Evolutionary conservation across 2,113 vertebrate genomes (phyloP).

Genomic region (Xyliphius kryptos): DNA sequence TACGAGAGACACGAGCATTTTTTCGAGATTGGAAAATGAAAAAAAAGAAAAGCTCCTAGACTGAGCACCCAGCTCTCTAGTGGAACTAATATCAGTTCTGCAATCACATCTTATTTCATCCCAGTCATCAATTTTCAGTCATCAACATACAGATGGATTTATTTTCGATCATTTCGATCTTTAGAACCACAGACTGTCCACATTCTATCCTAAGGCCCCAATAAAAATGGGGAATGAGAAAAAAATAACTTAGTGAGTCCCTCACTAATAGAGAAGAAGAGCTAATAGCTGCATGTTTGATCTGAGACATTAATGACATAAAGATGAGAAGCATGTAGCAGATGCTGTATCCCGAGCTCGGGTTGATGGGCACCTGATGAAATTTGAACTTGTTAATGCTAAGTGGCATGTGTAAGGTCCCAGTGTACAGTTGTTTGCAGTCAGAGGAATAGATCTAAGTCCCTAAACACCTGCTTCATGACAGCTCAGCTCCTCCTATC

Average conservation of each 20-base stretch:
- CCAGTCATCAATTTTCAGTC: conserved; percentile 42
- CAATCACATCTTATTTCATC: conserved; percentile 39
- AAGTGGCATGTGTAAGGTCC: conserved; percentile 69
- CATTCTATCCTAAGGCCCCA: conserved; percentile 1
- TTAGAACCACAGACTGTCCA: conserved; percentile 23
- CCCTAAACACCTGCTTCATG: conserved; percentile 59
- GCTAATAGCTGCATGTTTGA: conserved; percentile 64
- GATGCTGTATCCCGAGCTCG: conserved; percentile 61
- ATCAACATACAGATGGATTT: conserved; percentile 31
- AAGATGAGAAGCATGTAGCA: conserved; percentile 64
- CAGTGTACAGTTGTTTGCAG: conserved; percentile 57
- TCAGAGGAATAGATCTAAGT: conserved; percentile 51
- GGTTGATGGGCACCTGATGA: conserved; percentile 63
- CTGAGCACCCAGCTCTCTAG: conserved; percentile 3
- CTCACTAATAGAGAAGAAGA: too few species aligned
- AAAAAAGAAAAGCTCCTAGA: conserved; percentile 11
- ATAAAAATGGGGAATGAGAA: too few species aligned
- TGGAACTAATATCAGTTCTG: conserved; percentile 27
- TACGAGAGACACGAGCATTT: background rate
- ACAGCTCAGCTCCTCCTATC: conserved; percentile 51
- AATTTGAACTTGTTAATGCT: conserved; percentile 67
- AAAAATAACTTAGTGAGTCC: background rate
- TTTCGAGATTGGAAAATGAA: background rate
- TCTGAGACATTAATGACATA: conserved; percentile 63
- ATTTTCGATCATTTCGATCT: conserved; percentile 27